Evolutionary conservation across 1,140 invertebrate species (phyloP), one percentile per base, ranked within the genome.

Genomic region (Sycophila sp.): DNA sequence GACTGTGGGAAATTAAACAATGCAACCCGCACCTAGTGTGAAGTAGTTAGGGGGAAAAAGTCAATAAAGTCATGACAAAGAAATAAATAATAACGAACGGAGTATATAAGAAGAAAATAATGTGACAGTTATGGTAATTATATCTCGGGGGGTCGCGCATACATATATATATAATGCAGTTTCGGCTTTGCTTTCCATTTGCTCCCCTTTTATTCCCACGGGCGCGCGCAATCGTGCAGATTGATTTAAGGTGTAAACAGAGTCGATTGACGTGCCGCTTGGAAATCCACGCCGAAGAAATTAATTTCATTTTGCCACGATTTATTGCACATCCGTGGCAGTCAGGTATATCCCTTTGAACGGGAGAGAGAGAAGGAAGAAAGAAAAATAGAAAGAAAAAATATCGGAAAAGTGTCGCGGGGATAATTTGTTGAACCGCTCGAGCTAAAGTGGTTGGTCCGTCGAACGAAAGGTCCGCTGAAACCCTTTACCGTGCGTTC

Each of bases 241-340:
- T 53, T 60, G 58, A 60, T 69, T 47, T 62, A 62, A 69, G 56
- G 42, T 69, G 24, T 62, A 49, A 62, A 30, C 30, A 62, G 32
- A 47, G 32, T 13, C 30, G 32, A 62, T 40, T 32, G 30, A 69
- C 59, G 26, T 68, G 22, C 59, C n/a, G 34, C 32, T 24, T 66
- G 5, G 11, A 17, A 32, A 45, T 40, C 42, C 17, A 22, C 24
- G 24, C 2, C 2, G n/a, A 19, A 32, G 11, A 56, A 66, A 66
- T 66, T 34, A 66, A 66, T 66, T 66, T 34, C 26, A 66, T 42
- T 55, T 42, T 24, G 5, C 36, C 11, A 5, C 36, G 10, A 56
- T 40, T 66, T 45, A 56, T 36, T 40, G 38, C 22, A 28, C 19
- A 28, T 42, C 19, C n/a, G n/a, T n/a, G n/a, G n/a, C n/a, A n/a